Conservation (phyloP, 2,113 vertebrate genomes). For the Laterallus jamaicensis region DNA sequence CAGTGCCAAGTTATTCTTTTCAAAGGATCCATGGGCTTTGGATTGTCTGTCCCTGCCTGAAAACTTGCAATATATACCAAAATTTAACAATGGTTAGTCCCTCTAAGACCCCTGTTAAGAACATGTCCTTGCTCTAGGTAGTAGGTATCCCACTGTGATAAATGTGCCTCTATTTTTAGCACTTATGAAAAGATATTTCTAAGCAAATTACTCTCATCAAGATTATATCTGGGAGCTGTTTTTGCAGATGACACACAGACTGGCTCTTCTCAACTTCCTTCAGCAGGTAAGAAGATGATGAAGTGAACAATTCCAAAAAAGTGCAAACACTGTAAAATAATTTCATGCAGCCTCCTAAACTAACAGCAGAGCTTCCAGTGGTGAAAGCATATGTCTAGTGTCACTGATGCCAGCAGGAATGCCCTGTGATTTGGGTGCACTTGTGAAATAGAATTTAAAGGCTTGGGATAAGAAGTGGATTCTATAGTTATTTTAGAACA, state of each 20-base stretch:
- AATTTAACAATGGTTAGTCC: background rate
- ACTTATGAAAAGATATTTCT: background rate
- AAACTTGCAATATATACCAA: background rate
- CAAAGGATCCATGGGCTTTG: background rate
- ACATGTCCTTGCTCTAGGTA: background rate
- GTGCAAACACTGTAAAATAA: background rate
- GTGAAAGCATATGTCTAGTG: background rate
- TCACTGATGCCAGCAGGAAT: background rate
- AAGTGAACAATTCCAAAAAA: background rate
- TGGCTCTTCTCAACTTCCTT: background rate
- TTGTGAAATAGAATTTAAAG: background rate
- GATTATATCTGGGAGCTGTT: background rate
- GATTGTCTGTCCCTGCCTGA: background rate
- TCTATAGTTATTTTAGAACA: background rate
- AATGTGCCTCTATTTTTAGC: background rate
- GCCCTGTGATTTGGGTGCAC: background rate
- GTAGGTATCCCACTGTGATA: background rate
- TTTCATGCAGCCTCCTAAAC: background rate
- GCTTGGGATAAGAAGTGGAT: background rate
- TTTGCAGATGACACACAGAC: background rate
- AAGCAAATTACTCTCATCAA: background rate
- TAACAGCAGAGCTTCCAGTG: background rate
- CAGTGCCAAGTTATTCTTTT: background rate
- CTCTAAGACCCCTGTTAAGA: background rate
- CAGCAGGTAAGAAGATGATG: rapidly evolving